Evolutionary conservation across 2,888 invertebrate species (phyloP), one percentile per base, ranked within the genome.

Genomic region (Julus scandinavius): DNA sequence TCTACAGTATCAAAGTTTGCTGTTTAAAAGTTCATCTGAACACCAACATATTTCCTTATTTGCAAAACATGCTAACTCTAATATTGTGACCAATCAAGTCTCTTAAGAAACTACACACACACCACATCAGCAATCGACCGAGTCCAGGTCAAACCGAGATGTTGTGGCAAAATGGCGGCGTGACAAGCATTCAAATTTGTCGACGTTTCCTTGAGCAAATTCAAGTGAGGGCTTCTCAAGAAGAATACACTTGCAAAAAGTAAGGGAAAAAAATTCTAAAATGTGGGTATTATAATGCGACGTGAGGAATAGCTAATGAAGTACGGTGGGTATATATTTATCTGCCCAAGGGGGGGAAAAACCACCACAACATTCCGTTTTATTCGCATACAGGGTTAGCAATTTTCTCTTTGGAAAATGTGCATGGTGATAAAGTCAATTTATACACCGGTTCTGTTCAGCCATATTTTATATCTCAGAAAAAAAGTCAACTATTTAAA

Each of bases 241-340:
- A 29, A 29, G 29, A 63, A 20, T 63, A 17, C 63, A 63, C 7
- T 63, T 58, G 17, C 6, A n/a, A 6, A 63, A n/a, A 29, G 0
- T 29, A 29, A 29, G 29, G 29, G 29, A 29, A 50, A 63, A 63
- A 63, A 63, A 63, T 20, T 63, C 63, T 20, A 15, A 7, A 15
- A 58, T 58, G 63, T 63, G 63, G 63, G 63, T 63, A 63, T 63
- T 63, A 63, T 63, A 63, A 63, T 63, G 20, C 20, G 63, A 63
- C 63, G 63, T 63, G 63, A 63, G 63, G 63, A 63, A 63, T 63
- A 63, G 20, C 63, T 63, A 63, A 63, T 63, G 63, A 63, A 20
- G 63, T 9, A 63, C 20, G 63, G 63, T 63, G 63, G 20, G 20
- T 63, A 63, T 63, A 58, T 58, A 63, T 63, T 63, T 63, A n/a